These are phyloP conservation scores for Nyctalus aviator DNA, from an alignment of 2,797 vertebrate genomes.

Conservation along the genomic window DNA sequence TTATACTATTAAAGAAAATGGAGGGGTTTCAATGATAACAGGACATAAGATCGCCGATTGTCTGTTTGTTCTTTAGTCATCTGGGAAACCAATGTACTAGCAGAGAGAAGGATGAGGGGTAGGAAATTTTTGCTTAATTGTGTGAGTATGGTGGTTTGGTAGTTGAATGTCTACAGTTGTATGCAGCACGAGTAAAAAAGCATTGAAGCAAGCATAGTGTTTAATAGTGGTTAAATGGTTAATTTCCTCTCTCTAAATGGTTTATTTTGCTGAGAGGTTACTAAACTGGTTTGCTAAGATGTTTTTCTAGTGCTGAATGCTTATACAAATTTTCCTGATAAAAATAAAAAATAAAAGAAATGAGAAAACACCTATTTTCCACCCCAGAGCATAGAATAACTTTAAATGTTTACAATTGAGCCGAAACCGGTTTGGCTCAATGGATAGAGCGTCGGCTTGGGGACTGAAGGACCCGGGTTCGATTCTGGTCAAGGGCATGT, in stretches of 20 bases:
- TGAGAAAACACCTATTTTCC: not conserved
- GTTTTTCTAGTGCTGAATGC: not conserved
- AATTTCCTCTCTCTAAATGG: not conserved
- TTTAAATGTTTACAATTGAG: not conserved
- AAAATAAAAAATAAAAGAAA: not conserved
- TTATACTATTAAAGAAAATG: not conserved
- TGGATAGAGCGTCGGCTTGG: too few relatives aligned
- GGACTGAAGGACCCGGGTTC: too few relatives aligned
- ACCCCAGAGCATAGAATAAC: not conserved
- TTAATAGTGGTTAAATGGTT: constrained; percentile 17
- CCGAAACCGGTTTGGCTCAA: too few relatives aligned
- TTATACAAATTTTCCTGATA: not conserved
- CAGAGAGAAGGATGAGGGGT: not conserved
- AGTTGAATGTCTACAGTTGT: not conserved
- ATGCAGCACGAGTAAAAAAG: not conserved
- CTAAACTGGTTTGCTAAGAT: not conserved
- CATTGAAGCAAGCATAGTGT: not conserved
- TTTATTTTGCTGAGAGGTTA: not conserved
- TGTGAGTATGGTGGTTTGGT: not conserved
- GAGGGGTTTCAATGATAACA: not conserved
- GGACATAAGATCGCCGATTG: not conserved
- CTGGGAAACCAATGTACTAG: not conserved
- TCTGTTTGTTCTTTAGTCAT: not conserved
- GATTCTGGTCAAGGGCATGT: too few relatives aligned
- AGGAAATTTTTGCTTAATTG: not conserved